A percentile compares a stretch with the other conserved stretches of the same genome.
Evolutionary conservation across 2,113 vertebrate species (phyloP).

Genomic region (Hymenochirus boettgeri): DNA sequence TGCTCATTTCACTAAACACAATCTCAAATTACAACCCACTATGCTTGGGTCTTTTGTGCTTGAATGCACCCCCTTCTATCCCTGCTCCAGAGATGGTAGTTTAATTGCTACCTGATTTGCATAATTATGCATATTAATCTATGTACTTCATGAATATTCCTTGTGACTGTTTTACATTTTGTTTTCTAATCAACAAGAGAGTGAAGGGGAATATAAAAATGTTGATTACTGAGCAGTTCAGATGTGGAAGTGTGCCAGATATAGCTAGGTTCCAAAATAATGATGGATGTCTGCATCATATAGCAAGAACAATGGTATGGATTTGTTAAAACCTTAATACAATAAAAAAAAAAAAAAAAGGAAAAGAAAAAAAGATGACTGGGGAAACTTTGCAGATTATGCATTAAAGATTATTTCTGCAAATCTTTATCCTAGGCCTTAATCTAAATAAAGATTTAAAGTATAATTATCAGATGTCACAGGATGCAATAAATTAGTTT

Average conservation of each 20-base stretch:
- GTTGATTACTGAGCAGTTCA: constrained; percentile 51
- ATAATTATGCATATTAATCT: constrained; percentile 97
- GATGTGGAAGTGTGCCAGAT: constrained; percentile 25
- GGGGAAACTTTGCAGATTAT: no score
- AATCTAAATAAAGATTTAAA: no score
- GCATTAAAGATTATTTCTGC: no score
- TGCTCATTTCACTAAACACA: constrained; percentile 56
- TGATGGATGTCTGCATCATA: background rate
- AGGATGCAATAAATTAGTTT: no score
- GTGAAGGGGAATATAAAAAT: constrained; percentile 56
- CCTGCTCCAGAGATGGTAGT: constrained; percentile 56
- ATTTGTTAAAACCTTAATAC: background rate
- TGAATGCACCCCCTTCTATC: constrained; percentile 42
- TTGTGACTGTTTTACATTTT: constrained; percentile 74
- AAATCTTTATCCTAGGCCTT: no score
- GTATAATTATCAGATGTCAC: no score
- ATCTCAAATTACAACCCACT: constrained; percentile 55
- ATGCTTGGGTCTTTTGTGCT: constrained; percentile 56
- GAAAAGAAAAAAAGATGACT: no score
- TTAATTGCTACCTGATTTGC: constrained; percentile 94
- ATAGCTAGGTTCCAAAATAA: background rate
- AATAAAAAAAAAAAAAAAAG: no score
- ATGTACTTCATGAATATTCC: constrained; percentile 87
- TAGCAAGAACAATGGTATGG: background rate
- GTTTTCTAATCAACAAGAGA: constrained; percentile 77